Evolutionary conservation across 30 jellyfish, hydroid and myxozoan genomes (phyloP).

Genomic region (Aurelia aurita): DNA sequence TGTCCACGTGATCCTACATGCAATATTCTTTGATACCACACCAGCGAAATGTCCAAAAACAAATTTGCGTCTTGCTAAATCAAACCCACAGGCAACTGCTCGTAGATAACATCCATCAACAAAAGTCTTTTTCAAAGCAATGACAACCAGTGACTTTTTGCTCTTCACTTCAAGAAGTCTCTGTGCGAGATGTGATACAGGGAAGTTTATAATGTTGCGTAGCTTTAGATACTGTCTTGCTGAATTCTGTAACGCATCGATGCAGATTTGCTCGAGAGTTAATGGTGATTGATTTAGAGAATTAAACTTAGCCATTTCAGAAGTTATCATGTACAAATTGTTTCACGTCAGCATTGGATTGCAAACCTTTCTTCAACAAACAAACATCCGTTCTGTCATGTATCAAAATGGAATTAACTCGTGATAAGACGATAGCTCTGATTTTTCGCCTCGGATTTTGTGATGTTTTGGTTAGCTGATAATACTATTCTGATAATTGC

Average conservation of each 20-base stretch:
- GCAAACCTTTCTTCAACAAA: no score
- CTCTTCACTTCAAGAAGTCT: conserved; percentile 26
- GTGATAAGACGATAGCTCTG: no score
- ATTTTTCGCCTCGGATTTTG: no score
- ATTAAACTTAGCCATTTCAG: no score
- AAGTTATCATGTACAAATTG: no score
- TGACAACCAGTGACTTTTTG: conserved; percentile 23
- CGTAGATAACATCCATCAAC: conserved; percentile 60
- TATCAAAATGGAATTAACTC: no score
- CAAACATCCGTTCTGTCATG: no score
- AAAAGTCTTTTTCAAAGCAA: conserved; percentile 42
- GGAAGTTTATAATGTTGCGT: conserved; percentile 29
- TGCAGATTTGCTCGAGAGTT: conserved; percentile 34
- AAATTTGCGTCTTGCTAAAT: conserved; percentile 44
- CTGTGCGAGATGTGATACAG: conserved; percentile 54
- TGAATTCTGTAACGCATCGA: conserved; percentile 2
- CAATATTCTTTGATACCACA: not conserved
- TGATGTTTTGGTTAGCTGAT: no score
- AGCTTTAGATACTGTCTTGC: not conserved
- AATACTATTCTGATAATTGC: no score
- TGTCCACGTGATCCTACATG: conserved; percentile 45
- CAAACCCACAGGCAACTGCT: conserved; percentile 71
- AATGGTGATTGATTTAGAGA: not conserved
- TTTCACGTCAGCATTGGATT: no score
- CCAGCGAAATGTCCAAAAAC: conserved; percentile 66